These are phyloP conservation scores for Sarotherodon lohbergeri DNA, from an alignment of 2,113 vertebrate species.

Conservation along the genomic window DNA sequence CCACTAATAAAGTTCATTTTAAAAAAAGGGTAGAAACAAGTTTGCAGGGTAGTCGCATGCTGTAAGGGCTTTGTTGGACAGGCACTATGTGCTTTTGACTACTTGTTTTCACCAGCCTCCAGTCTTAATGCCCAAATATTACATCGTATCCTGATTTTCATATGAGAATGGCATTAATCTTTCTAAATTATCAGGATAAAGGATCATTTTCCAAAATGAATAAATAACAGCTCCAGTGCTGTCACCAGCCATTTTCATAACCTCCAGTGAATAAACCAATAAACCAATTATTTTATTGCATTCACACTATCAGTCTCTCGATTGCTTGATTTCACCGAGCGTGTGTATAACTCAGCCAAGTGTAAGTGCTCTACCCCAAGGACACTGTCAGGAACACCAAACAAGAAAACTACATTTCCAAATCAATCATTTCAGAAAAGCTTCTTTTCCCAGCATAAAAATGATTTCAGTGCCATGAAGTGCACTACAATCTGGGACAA, in stretches of 20 bases:
- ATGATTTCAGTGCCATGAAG: not conserved
- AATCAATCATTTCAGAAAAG: not conserved
- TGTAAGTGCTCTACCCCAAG: not conserved
- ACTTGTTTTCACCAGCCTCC: not conserved
- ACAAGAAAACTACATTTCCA: not conserved
- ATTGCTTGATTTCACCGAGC: not conserved
- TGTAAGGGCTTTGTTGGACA: not conserved
- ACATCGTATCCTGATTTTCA: not conserved
- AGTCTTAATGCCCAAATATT: not conserved
- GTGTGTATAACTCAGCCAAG: not conserved
- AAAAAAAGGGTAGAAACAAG: too few relatives aligned
- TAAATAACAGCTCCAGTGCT: not conserved
- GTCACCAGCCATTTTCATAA: not conserved
- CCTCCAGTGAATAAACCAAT: not conserved
- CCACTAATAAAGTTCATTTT: not conserved
- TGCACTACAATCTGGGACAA: not conserved
- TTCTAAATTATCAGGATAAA: not conserved
- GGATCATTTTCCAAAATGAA: not conserved
- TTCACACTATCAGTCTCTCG: not conserved
- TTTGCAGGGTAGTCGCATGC: not conserved
- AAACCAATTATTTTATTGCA: not conserved
- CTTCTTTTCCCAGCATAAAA: not conserved
- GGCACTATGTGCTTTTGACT: not conserved
- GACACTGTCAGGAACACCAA: not conserved
- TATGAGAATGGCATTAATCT: not conserved